Conservation (phyloP, 30 jellyfish, hydroid and myxozoan genomes). For the Morbakka virulenta region DNA sequence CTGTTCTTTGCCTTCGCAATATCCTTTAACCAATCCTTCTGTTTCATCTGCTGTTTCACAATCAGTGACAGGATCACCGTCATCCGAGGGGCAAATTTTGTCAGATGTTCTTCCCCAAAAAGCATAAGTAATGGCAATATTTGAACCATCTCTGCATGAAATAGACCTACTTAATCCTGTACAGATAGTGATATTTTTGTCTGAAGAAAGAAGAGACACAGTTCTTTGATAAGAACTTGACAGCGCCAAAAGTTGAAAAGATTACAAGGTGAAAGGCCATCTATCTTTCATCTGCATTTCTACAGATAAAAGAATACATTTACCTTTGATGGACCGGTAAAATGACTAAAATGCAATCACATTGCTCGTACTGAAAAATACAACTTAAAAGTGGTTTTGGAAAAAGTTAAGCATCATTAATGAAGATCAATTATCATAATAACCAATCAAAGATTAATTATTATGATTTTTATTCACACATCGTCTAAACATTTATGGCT, state of each 20-base stretch:
- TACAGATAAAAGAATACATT: no score
- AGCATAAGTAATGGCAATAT: slow-evolving; percentile 87
- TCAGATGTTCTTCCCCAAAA: slow-evolving; percentile 97
- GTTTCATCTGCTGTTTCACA: slow-evolving; percentile 96
- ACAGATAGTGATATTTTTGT: slow-evolving; percentile 77
- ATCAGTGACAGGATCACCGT: slow-evolving; percentile 98
- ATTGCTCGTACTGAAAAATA: no score
- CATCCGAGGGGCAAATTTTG: slow-evolving; percentile 96
- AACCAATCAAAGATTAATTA: no score
- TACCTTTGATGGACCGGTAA: no score
- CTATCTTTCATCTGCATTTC: not conserved
- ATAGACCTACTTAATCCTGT: slow-evolving; percentile 82
- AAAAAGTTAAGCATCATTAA: no score
- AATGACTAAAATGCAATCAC: no score
- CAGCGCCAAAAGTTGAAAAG: not conserved
- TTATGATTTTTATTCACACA: no score
- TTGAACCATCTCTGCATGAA: slow-evolving; percentile 95
- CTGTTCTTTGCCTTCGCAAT: slow-evolving; percentile 83
- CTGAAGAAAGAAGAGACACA: slow-evolving; percentile 25
- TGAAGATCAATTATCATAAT: no score
- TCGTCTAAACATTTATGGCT: no score
- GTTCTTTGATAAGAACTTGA: not conserved
- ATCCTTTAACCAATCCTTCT: slow-evolving; percentile 50
- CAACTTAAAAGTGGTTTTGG: no score
- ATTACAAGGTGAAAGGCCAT: not conserved